These are phyloP conservation scores for Ectemnius continuus DNA, from an alignment of 2,888 invertebrate genomes.

Conservation along the genomic window DNA sequence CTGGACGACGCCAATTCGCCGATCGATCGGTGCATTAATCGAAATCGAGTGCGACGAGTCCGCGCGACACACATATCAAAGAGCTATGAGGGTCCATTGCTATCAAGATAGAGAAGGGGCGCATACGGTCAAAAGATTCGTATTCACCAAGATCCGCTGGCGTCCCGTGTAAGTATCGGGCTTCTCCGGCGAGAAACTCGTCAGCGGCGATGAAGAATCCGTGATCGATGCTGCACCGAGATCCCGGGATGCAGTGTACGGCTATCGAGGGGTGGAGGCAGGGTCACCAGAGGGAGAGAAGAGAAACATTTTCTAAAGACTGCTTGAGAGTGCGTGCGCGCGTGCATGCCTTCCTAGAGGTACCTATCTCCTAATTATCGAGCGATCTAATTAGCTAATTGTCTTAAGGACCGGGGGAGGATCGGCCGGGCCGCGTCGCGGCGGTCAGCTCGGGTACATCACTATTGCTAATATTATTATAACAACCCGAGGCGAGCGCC, in stretches of 20 bases:
- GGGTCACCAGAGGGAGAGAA: slow-evolving; percentile 11
- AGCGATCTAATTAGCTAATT: slow-evolving; percentile 66
- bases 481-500: slow-evolving; percentile 13
- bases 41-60: neutral
- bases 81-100: neutral
- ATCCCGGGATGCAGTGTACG: neutral
- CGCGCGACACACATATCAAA: neutral
- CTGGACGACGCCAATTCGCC: neutral
- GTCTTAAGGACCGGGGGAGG: slow-evolving; percentile 51
- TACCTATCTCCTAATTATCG: slow-evolving; percentile 66
- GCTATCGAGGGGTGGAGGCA: neutral
- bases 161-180: no score
- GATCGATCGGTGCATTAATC: neutral
- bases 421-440: slow-evolving; percentile 39
- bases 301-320: slow-evolving; percentile 74
- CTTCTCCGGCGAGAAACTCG: neutral
- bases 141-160: no score
- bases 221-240: neutral
- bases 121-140: slow-evolving; percentile 75
- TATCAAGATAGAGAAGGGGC: neutral
- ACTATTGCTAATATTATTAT: slow-evolving; percentile 57
- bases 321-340: slow-evolving; percentile 73
- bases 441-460: slow-evolving; percentile 61
- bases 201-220: slow-evolving; percentile 2
- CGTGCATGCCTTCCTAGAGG: slow-evolving; percentile 72